Percentiles rank a stretch among this genome's conserved stretches.
Conservation (phyloP, 2,113 vertebrate genomes). For the Pedionomus torquatus region DNA sequence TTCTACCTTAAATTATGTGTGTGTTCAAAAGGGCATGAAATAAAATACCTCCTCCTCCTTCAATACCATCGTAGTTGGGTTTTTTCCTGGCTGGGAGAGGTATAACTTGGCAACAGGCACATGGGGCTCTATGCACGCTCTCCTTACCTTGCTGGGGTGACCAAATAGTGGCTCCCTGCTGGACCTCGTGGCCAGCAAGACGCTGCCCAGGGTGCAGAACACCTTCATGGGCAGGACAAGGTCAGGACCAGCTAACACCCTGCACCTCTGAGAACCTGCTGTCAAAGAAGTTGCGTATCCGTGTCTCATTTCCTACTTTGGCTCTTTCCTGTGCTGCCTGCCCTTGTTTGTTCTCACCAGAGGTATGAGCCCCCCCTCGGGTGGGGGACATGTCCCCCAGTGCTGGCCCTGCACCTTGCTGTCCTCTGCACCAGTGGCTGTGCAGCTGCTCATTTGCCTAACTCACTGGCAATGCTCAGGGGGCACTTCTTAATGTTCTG, state of each 20-base stretch:
- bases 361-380: rapidly evolving
- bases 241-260: not conserved
- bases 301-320: not conserved
- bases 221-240: not conserved
- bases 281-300: not conserved
- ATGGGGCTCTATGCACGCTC: not conserved
- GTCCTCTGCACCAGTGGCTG: not conserved
- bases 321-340: not conserved
- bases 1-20: not conserved
- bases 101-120: not conserved
- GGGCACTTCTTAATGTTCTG: conserved; percentile 36
- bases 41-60: not conserved
- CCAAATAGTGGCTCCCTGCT: not conserved
- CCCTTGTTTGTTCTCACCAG: not conserved
- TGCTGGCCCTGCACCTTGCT: not conserved
- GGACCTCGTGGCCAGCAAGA: not conserved
- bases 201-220: not conserved
- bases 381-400: not conserved
- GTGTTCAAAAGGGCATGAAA: not conserved
- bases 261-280: not conserved
- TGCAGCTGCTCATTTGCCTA: conserved; percentile 64
- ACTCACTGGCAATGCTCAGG: not conserved
- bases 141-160: not conserved
- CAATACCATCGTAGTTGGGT: not conserved
- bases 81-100: not conserved